Percentiles rank a stretch among this genome's conserved stretches.
phyloP scores from a whole-genome alignment of 37 sponge, comb jelly and placozoan genomes.

The Theonella swinhoei region DNA sequence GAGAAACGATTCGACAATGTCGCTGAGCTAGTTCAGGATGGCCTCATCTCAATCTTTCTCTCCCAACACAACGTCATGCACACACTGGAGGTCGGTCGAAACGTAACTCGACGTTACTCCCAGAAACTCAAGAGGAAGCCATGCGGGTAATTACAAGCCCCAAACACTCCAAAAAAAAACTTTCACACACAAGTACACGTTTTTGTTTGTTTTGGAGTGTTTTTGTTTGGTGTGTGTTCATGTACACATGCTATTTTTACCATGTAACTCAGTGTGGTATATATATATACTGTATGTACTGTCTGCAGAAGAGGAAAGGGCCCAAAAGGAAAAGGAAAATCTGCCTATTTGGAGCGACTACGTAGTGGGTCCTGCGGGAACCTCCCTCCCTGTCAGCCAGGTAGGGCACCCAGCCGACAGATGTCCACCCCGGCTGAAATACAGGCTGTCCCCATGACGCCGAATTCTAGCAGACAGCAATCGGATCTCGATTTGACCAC shows the following conservation, averaged over 20 bases:
- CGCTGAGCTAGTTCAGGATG: conserved; percentile 81
- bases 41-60: conserved; percentile 74
- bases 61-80: conserved; percentile 51
- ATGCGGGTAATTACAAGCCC: no score
- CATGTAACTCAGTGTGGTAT: no score
- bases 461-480: neutral
- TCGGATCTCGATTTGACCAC: conserved; percentile 20
- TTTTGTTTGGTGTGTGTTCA: no score
- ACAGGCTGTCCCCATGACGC: neutral
- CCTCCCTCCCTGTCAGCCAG: neutral
- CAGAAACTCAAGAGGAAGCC: neutral
- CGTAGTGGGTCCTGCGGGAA: no score
- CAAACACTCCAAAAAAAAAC: no score
- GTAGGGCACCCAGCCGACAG: neutral
- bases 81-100: conserved; percentile 25
- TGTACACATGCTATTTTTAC: no score
- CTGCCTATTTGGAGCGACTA: no score
- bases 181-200: no score
- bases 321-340: conserved; percentile 28
- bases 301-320: conserved; percentile 36
- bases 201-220: no score
- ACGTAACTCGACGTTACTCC: neutral
- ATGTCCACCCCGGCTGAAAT: no score
- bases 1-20: conserved; percentile 75
- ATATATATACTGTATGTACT: no score